Evolutionary conservation across 2,888 invertebrate species (phyloP).

Genomic region (Diabrotica balteata): DNA sequence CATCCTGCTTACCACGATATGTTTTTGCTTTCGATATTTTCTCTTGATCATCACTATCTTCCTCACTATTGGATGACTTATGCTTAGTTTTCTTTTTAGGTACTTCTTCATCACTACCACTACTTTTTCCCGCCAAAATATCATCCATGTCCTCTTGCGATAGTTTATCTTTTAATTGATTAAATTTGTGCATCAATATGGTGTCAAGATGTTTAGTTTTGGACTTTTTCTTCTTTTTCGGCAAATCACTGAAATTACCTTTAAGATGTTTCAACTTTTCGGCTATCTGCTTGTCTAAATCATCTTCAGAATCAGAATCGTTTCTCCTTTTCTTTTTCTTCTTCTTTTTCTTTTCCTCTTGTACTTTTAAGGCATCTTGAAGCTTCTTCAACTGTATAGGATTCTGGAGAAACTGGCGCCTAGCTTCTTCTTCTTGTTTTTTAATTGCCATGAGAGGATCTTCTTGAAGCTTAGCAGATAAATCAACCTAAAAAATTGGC

Average conservation of each 20-base stretch:
- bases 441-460: slow-evolving; percentile 91
- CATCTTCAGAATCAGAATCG: slow-evolving; percentile 48
- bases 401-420: slow-evolving; percentile 85
- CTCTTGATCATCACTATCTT: no score
- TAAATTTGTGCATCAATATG: slow-evolving; percentile 74
- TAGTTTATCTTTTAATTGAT: slow-evolving; percentile 68
- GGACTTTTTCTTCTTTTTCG: slow-evolving; percentile 52
- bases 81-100: slow-evolving; percentile 45
- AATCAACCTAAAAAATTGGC: slow-evolving; percentile 75
- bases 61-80: slow-evolving; percentile 39
- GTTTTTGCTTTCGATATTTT: slow-evolving; percentile 18
- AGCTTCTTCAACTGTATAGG: slow-evolving; percentile 89
- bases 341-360: slow-evolving; percentile 63
- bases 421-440: slow-evolving; percentile 87
- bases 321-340: slow-evolving; percentile 55
- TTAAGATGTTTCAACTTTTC: slow-evolving; percentile 52
- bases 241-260: slow-evolving; percentile 29
- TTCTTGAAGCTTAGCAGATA: slow-evolving; percentile 88
- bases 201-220: slow-evolving; percentile 68
- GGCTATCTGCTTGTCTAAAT: slow-evolving; percentile 50
- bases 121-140: slow-evolving; percentile 59
- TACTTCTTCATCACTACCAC: slow-evolving; percentile 40
- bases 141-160: slow-evolving; percentile 57
- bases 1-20: slow-evolving; percentile 19
- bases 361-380: slow-evolving; percentile 75